phyloP scores from a whole-genome alignment of 2,113 vertebrate genomes.

The Neolamprologus toae region DNA sequence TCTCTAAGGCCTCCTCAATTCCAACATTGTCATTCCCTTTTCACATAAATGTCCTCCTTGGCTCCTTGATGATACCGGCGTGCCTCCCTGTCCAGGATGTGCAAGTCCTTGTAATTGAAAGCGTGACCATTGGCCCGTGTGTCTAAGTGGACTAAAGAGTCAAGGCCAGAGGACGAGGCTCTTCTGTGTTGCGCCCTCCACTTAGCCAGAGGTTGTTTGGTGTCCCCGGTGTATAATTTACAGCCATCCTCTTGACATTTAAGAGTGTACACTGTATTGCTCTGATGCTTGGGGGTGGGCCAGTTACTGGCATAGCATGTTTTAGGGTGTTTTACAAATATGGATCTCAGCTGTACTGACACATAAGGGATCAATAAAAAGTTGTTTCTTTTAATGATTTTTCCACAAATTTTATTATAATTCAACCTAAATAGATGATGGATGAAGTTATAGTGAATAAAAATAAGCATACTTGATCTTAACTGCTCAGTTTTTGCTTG shows the following conservation, averaged over 20 bases:
- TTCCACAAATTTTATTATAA: background rate
- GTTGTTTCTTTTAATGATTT: background rate
- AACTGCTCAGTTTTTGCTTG: background rate
- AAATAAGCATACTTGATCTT: background rate
- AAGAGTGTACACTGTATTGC: background rate
- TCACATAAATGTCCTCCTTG: background rate
- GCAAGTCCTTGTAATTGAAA: background rate
- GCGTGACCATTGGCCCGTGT: background rate
- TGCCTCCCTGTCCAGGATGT: background rate
- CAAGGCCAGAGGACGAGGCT: background rate
- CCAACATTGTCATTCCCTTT: background rate
- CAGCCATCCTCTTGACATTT: background rate
- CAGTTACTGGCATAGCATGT: background rate
- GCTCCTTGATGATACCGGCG: background rate
- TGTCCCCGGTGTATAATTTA: background rate
- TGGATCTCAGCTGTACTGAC: background rate
- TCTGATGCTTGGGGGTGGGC: background rate
- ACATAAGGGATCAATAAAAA: background rate
- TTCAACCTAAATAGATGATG: background rate
- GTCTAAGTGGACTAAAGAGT: background rate
- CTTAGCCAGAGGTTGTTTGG: background rate
- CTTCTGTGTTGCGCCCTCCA: background rate
- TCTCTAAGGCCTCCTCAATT: background rate
- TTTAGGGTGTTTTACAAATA: background rate
- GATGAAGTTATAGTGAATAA: background rate